Conservation (phyloP, 23 tunicate species). For the Halocynthia roretzi region DNA sequence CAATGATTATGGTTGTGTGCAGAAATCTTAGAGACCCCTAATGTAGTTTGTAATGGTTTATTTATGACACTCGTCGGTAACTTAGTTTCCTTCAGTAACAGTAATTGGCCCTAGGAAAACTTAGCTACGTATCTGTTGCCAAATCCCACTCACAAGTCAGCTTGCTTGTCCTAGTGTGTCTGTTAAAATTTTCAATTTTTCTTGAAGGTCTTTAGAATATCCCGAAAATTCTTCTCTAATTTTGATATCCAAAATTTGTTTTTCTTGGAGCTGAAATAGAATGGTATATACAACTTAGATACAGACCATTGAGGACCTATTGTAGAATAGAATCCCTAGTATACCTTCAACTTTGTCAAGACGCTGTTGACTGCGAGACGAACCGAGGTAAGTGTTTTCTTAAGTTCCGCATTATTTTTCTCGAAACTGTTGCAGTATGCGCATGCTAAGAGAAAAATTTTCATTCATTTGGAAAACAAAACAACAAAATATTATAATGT, state of each 20-base stretch:
- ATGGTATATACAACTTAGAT: not conserved
- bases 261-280: slow-evolving; percentile 42
- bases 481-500: not conserved
- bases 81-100: too few relatives aligned
- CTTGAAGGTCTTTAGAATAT: not conserved
- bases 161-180: too few relatives aligned
- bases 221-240: slow-evolving; percentile 26
- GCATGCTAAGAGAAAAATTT: not conserved
- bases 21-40: too few relatives aligned
- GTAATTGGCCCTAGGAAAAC: too few relatives aligned
- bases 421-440: not conserved
- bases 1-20: too few relatives aligned
- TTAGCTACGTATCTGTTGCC: too few relatives aligned
- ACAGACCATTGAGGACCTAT: not conserved
- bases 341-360: slow-evolving; percentile 41
- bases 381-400: slow-evolving; percentile 29
- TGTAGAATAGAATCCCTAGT: not conserved
- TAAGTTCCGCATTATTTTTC: not conserved
- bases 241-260: slow-evolving; percentile 12
- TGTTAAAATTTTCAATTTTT: too few relatives aligned
- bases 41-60: too few relatives aligned
- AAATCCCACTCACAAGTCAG: too few relatives aligned
- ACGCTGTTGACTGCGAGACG: slow-evolving; percentile 57
- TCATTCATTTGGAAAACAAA: not conserved
- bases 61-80: too few relatives aligned